Evolutionary conservation across 2,797 vertebrate species (phyloP).

Genomic region (Carapus acus): DNA sequence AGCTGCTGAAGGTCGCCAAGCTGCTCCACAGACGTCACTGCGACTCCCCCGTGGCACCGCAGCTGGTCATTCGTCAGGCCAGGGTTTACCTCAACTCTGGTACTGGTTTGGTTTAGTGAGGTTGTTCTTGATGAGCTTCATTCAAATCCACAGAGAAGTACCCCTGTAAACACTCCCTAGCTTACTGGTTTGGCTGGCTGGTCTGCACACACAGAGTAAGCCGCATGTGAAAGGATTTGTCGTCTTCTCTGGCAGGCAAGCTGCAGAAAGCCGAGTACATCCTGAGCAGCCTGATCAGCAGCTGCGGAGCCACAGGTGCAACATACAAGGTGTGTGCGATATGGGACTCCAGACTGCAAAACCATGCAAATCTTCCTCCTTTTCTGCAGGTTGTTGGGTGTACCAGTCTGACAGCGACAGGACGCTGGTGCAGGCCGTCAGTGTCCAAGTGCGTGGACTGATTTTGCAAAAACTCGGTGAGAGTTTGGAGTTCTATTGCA

Average conservation of each 20-base stretch:
- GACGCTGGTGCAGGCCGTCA: slow-evolving; percentile 85
- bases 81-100: slow-evolving; percentile 82
- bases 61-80: slow-evolving; percentile 89
- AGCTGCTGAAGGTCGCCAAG: slow-evolving; percentile 78
- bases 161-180: background rate
- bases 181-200: slow-evolving; percentile 2
- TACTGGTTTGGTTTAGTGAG: slow-evolving; percentile 45
- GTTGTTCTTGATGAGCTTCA: background rate
- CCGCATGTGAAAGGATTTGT: background rate
- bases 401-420: slow-evolving; percentile 79
- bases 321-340: background rate
- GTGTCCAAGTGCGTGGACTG: slow-evolving; percentile 89
- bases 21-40: slow-evolving; percentile 76
- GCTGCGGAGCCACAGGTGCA: slow-evolving; percentile 79
- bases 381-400: slow-evolving; percentile 78
- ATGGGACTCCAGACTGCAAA: too few relatives aligned
- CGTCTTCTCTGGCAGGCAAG: slow-evolving; percentile 73
- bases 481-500: background rate
- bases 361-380: too few relatives aligned
- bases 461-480: slow-evolving; percentile 92
- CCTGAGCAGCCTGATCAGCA: slow-evolving; percentile 84
- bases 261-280: slow-evolving; percentile 92
- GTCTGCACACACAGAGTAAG: background rate
- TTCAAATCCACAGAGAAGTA: too few relatives aligned
- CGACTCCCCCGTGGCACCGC: slow-evolving; percentile 77